Conservation (phyloP, 2,113 vertebrate genomes). For the Geococcyx californianus region DNA sequence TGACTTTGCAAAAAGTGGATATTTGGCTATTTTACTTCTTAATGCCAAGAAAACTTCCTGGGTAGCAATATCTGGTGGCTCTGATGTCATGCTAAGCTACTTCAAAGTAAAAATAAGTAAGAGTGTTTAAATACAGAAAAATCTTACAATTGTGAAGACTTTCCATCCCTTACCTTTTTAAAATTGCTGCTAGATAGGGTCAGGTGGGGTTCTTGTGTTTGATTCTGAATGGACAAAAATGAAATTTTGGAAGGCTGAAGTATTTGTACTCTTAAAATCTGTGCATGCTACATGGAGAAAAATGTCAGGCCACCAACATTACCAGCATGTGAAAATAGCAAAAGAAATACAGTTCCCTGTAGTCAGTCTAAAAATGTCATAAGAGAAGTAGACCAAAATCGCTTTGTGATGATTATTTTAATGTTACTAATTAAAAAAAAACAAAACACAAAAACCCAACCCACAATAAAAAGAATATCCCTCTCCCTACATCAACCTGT, state of each 20-base stretch:
- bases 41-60: background rate
- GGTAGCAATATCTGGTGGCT: background rate
- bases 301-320: background rate
- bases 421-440: background rate
- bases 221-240: background rate
- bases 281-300: background rate
- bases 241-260: background rate
- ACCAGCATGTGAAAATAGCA: background rate
- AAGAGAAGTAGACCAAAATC: background rate
- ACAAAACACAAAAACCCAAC: too few species aligned
- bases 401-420: background rate
- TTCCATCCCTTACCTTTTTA: background rate
- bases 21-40: background rate
- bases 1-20: background rate
- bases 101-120: background rate
- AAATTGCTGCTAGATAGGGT: background rate
- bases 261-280: background rate
- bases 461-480: background rate
- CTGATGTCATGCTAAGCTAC: background rate
- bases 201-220: background rate
- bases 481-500: background rate
- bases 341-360: background rate
- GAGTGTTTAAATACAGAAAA: background rate
- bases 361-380: background rate
- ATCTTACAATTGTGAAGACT: background rate